These are phyloP conservation scores for Drosophila nr. perissopoda DNA, from an alignment of 2,888 invertebrate genomes.

Conservation along the genomic window DNA sequence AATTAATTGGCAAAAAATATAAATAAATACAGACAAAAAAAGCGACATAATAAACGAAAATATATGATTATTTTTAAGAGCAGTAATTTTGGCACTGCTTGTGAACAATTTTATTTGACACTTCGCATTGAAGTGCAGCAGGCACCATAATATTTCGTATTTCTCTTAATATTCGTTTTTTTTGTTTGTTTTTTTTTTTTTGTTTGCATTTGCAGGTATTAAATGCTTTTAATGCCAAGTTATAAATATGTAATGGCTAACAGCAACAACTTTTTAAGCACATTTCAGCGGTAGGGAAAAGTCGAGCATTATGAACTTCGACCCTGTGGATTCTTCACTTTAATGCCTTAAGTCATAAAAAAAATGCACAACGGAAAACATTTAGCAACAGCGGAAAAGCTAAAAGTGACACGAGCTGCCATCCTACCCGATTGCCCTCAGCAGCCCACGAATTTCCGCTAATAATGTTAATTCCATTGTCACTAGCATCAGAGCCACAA, in stretches of 20 bases:
- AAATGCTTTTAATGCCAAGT: constrained; percentile 29
- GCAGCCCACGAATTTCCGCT: constrained; percentile 66
- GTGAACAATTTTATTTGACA: constrained; percentile 62
- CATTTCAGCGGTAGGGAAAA: constrained; percentile 6
- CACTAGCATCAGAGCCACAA: constrained; percentile 34
- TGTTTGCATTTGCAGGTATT: constrained; percentile 3
- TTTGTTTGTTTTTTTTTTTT: background rate
- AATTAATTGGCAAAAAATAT: constrained; percentile 25
- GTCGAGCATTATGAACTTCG: constrained; percentile 30
- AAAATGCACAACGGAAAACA: constrained; percentile 44
- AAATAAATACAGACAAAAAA: background rate
- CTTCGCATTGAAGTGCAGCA: constrained; percentile 41
- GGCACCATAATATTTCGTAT: background rate
- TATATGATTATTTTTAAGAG: constrained; percentile 55
- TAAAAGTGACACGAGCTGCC: constrained; percentile 56
- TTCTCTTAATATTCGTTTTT: constrained; percentile 3
- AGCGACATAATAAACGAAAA: constrained; percentile 37
- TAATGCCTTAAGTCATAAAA: constrained; percentile 44
- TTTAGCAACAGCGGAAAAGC: constrained; percentile 60
- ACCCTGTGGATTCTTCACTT: constrained; percentile 7
- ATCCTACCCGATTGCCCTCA: background rate
- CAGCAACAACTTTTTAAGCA: constrained; percentile 14
- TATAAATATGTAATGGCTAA: constrained; percentile 41
- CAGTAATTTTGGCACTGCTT: constrained; percentile 34
- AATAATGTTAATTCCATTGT: constrained; percentile 82